These are phyloP conservation scores for Pseudeuparius sepicola DNA, from an alignment of 2,888 invertebrate genomes.

Conservation along the genomic window DNA sequence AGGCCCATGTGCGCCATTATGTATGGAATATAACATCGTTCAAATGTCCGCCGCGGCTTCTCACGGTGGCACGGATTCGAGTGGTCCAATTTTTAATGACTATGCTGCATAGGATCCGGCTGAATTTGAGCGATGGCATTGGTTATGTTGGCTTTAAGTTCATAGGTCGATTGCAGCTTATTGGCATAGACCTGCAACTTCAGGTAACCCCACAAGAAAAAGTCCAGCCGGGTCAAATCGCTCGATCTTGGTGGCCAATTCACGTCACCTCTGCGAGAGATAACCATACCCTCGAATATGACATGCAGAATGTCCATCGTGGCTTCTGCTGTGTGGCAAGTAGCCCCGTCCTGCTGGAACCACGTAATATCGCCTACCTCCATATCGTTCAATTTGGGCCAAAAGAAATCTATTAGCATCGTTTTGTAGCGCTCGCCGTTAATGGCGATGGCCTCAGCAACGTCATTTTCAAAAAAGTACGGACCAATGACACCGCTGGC, in stretches of 20 bases:
- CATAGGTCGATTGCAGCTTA: background rate
- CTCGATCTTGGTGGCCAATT: slow-evolving; percentile 15
- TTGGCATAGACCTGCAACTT: slow-evolving; percentile 10
- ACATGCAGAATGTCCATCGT: slow-evolving; percentile 25
- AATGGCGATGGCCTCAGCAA: too few species aligned
- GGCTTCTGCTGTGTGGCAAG: slow-evolving; percentile 24
- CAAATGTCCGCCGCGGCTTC: background rate
- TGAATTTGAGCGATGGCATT: slow-evolving; percentile 1
- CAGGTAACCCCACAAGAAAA: slow-evolving; percentile 14
- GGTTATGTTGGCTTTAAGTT: slow-evolving; percentile 1
- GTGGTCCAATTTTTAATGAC: slow-evolving; percentile 2
- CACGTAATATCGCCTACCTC: too few species aligned
- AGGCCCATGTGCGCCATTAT: slow-evolving; percentile 2
- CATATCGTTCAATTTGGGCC: slow-evolving; percentile 12
- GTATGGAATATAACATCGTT: slow-evolving; percentile 1
- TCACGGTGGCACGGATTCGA: slow-evolving; percentile 2
- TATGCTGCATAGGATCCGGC: too few species aligned
- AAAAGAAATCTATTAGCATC: slow-evolving; percentile 1
- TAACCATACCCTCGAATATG: slow-evolving; percentile 17
- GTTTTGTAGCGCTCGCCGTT: slow-evolving; percentile 2
- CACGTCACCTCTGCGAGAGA: slow-evolving; percentile 3
- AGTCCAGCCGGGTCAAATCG: slow-evolving; percentile 7
- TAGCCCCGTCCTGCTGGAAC: slow-evolving; percentile 15
- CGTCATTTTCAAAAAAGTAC: background rate
- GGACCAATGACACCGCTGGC: slow-evolving; percentile 1